Base-by-base conservation (phyloP, 2,888 invertebrate genomes). In the Lepidocyrtinus sp. region DNA sequence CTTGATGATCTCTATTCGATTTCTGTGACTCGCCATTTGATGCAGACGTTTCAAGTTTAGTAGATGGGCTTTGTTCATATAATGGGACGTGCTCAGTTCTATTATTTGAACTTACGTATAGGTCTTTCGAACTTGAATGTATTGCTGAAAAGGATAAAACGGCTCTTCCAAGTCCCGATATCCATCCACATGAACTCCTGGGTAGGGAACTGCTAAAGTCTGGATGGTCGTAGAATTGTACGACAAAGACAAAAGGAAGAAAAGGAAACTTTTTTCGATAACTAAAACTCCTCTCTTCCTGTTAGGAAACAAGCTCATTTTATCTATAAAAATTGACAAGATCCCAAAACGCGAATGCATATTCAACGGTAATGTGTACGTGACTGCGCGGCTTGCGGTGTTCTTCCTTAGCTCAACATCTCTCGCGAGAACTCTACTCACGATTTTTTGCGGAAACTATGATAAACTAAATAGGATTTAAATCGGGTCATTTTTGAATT, bases 61-160 rank as follows among this genome's bases (percentile, higher is more conserved):
- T 62, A 1, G 71, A 45, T n/a, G 75, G 25, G 15, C 46, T 3
- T 21, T 71, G 24, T n/a, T 81, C 72, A 36, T 80, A 81, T 2
- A 63, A 59, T n/a, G 85, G 84, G 22, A 85, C 62, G 69, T 85
- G 84, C 63, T 84, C 84, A 1, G 83, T 81, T 27, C 84, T 85
- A 36, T 26, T 3, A 25, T 24, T 64, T 26, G n/a, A 25, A 63
- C 74, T 75, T 77, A 86, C 86, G 70, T 84, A 71, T 82, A 77
- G 0, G 78, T 62, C 80, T 86, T 85, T 27, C 86, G 71, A n/a
- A 86, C 86, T 84, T 86, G 86, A 64, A 85, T 82, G 63, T 86
- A 86, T 46, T 85, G 84, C 65, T 86, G 86, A 63, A 85, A 83
- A 0, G 86, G 86, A 62, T 84, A 85, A 24, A 70, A 68, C 1